Percentiles rank a stretch among this genome's conserved stretches.
Evolutionary conservation across 2,797 vertebrate species (phyloP).

Genomic region (Cyprinella venusta): DNA sequence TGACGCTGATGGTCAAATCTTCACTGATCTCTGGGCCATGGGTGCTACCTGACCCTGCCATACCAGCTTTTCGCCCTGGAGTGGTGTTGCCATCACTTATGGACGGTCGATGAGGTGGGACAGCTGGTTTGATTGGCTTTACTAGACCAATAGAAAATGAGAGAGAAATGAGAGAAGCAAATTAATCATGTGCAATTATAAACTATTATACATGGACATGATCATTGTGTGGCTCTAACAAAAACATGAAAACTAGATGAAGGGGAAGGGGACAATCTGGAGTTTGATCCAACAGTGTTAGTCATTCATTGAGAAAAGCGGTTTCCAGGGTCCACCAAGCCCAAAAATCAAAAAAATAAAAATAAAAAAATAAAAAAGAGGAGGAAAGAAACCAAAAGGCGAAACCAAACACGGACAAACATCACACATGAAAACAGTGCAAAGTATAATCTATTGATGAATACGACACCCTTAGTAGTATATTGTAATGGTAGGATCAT

Average conservation of each 20-base stretch:
- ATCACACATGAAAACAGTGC: not conserved
- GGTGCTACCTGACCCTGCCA: constrained; percentile 33
- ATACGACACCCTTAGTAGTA: not conserved
- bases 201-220: constrained; percentile 30
- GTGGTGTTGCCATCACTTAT: constrained; percentile 48
- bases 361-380: no score
- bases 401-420: constrained; percentile 34
- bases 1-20: constrained; percentile 58
- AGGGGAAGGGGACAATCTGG: constrained; percentile 59
- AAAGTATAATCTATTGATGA: not conserved
- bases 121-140: constrained; percentile 64
- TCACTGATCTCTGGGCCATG: constrained; percentile 65
- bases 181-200: not conserved
- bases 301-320: constrained; percentile 54
- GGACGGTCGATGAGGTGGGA: constrained; percentile 46
- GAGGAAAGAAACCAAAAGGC: not conserved
- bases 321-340: constrained; percentile 54
- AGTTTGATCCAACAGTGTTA: constrained; percentile 58
- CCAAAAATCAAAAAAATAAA: constrained; percentile 26
- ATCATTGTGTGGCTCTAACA: not conserved
- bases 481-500: not conserved
- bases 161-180: not conserved
- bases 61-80: constrained; percentile 60
- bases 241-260: constrained; percentile 30
- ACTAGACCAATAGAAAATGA: constrained; percentile 63